Evolutionary conservation across 2,888 invertebrate genomes (phyloP), one percentile per base, ranked within the genome.

Genomic region (Pyralis farinalis): DNA sequence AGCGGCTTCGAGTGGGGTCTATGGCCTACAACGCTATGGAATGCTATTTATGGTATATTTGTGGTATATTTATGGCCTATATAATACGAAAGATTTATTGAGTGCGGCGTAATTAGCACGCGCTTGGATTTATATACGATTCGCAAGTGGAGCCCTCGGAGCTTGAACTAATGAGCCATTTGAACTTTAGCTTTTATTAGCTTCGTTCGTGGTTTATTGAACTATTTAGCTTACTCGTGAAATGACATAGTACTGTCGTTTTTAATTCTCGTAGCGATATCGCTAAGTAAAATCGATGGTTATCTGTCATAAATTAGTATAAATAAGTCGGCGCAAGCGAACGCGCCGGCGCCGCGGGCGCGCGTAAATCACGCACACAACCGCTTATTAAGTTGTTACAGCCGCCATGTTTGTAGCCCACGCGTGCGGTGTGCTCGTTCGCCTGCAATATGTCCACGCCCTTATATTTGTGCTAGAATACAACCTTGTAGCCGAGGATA

Each of bases 361-460:
- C 60, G 74, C 81, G 87, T 88, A 86, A 86, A 88, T 88, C 87
- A 86, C 79, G 59, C 67, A 54, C 67, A 54, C 76, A 85, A 77
- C 85, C 76, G 74, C 87, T 85, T 88, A 88, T 88, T 88, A 88
- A 83, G 88, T 85, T 84, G 88, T 88, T 85, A 78, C 59, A 78
- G 64, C 75, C 72, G 80, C 76, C 82, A 74, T 78, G 76, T 76
- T 71, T 67, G 70, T 59, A 61, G 77, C 83, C 85, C 82, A 86
- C 87, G 86, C 88, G 82, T 71, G 74, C 45, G 38, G 25, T n/a
- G 8, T 25, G 40, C 64, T 50, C 61, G 58, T 61, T 60, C 65
- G 58, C 60, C 55, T 53, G 58, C 67, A 54, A 54, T 75, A 55
- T 66, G 76, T 77, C 74, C 73, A 70, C 80, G 80, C 84, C 86